Percentiles rank a stretch among this genome's conserved stretches.
phyloP scores from a whole-genome alignment of 2,113 vertebrate species.

The Gallinago jamesoni region DNA sequence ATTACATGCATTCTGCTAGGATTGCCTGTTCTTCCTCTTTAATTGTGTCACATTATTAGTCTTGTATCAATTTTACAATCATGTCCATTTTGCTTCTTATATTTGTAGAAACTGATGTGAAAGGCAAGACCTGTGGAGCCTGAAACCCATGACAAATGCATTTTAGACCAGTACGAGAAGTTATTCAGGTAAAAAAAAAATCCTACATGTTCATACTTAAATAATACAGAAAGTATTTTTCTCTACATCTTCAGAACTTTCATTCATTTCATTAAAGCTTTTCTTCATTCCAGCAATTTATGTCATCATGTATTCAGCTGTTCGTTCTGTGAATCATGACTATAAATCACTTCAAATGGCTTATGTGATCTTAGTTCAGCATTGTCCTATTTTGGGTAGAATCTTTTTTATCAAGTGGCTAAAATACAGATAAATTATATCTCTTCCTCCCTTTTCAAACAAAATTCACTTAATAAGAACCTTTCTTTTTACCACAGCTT shows the following conservation, averaged over 20 bases:
- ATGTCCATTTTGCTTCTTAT: background rate
- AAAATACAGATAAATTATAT: background rate
- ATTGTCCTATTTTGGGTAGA: background rate
- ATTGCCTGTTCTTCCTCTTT: background rate
- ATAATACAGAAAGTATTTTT: background rate
- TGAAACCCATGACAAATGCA: background rate
- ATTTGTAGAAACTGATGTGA: background rate
- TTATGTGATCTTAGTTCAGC: background rate
- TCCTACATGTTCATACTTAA: background rate
- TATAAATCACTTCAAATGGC: background rate
- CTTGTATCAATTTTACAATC: background rate
- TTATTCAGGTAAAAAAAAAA: background rate
- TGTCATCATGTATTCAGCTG: background rate
- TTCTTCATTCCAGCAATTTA: background rate
- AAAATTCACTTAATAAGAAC: background rate
- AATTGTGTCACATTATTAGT: background rate
- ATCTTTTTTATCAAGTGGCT: background rate
- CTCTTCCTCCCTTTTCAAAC: background rate
- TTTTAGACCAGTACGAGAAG: background rate
- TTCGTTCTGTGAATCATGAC: background rate
- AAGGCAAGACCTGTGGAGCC: background rate
- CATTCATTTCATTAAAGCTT: background rate
- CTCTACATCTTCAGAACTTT: background rate
- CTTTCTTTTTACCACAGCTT: background rate
- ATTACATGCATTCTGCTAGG: fast-evolving